A percentile compares a stretch with the other conserved stretches of the same genome.
phyloP scores from a whole-genome alignment of 2,797 vertebrate species.

The Sphaeramia orbicularis region DNA sequence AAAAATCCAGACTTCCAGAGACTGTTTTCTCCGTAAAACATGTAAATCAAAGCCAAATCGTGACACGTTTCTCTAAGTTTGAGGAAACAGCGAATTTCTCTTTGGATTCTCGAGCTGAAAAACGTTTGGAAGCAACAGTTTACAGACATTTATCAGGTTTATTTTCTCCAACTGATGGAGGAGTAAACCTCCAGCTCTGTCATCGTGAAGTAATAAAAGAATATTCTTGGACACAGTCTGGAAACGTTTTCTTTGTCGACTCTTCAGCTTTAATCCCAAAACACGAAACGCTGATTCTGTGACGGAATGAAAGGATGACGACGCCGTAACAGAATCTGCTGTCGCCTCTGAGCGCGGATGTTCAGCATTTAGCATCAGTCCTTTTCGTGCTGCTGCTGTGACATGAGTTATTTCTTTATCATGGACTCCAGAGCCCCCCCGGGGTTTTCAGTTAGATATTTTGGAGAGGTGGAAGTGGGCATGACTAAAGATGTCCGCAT shows the following conservation, averaged over 20 bases:
- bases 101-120: too few species aligned
- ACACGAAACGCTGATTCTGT: conserved; percentile 34
- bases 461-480: too few species aligned
- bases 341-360: conserved; percentile 39
- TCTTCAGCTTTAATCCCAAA: conserved; percentile 26
- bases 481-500: too few species aligned
- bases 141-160: conserved; percentile 30
- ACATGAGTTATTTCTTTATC: conserved; percentile 70
- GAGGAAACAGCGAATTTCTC: too few species aligned
- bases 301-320: conserved; percentile 39
- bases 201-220: background rate
- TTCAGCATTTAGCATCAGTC: conserved; percentile 50
- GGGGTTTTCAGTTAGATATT: too few species aligned
- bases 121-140: background rate
- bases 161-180: too few species aligned
- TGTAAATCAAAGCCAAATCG: too few species aligned
- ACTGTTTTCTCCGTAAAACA: too few species aligned
- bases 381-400: conserved; percentile 26
- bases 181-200: too few species aligned
- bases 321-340: conserved; percentile 48
- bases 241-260: background rate
- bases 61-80: too few species aligned
- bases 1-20: too few species aligned
- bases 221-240: conserved; percentile 18
- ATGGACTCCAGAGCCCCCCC: conserved; percentile 62